Conservation (phyloP, 2,113 vertebrate species). For the Megaleporinus macrocephalus region DNA sequence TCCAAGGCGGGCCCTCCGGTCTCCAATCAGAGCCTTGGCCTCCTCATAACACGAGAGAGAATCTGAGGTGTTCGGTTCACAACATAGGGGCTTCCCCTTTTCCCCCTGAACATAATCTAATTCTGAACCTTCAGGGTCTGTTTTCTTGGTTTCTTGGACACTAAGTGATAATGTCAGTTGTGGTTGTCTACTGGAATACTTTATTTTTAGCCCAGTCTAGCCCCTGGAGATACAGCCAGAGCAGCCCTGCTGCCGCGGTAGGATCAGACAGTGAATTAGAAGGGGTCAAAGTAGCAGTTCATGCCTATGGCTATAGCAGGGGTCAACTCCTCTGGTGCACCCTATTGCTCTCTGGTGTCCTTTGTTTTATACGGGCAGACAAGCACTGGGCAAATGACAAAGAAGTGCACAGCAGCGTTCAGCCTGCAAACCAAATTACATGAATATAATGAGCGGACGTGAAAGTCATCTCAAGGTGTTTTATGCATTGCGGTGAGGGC, state of each 20-base stretch:
- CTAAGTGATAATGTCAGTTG: not conserved
- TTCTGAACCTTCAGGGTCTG: not conserved
- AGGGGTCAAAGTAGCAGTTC: conserved; percentile 45
- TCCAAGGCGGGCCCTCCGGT: not conserved
- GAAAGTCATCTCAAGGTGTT: not conserved
- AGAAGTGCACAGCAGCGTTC: not conserved
- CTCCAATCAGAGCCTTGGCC: not conserved
- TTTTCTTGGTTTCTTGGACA: not conserved
- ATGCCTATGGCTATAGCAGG: conserved; percentile 24
- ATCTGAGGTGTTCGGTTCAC: not conserved
- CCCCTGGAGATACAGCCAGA: not conserved
- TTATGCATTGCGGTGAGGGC: not conserved
- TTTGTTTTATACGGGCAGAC: not conserved
- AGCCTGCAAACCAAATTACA: not conserved
- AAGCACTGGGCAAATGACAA: conserved; percentile 3
- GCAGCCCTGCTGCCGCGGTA: not conserved
- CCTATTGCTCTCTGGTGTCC: conserved; percentile 19
- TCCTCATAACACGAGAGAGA: not conserved
- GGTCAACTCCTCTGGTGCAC: conserved; percentile 5
- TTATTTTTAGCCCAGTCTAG: not conserved
- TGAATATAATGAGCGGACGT: not conserved
- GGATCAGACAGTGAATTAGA: not conserved
- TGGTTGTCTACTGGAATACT: not conserved
- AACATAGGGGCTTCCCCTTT: not conserved
- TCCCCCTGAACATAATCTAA: not conserved